A percentile compares a stretch with the other conserved stretches of the same genome.
Conservation (phyloP, 2,888 invertebrate species). For the Rhimphoctona megacephalus region DNA sequence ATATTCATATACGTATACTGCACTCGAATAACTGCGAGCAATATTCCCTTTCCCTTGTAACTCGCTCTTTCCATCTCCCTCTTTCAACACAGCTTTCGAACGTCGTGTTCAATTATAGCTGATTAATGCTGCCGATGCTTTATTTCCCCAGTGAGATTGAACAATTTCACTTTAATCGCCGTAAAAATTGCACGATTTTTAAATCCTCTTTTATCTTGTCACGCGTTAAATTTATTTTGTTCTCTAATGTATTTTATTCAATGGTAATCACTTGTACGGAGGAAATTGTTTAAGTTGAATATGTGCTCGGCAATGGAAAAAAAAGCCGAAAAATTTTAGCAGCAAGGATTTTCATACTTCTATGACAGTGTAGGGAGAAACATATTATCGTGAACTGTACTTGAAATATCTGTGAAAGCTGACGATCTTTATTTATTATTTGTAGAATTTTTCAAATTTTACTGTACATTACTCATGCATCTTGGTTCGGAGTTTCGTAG, state of each 20-base stretch:
- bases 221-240: not conserved
- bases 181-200: constrained; percentile 50
- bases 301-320: not conserved
- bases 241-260: not conserved
- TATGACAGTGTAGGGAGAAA: not conserved
- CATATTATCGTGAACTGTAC: not conserved
- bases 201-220: constrained; percentile 55
- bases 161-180: constrained; percentile 62
- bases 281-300: not conserved
- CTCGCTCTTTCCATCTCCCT: constrained; percentile 42
- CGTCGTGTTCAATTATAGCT: constrained; percentile 67
- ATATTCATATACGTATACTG: constrained; percentile 35
- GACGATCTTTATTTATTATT: not conserved
- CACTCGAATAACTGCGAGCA: constrained; percentile 66
- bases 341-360: not conserved
- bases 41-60: constrained; percentile 63
- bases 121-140: constrained; percentile 67
- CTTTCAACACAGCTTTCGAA: constrained; percentile 61
- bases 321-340: not conserved
- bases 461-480: not conserved
- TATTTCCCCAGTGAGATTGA: constrained; percentile 55
- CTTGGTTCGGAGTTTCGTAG: constrained; percentile 24
- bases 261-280: not conserved
- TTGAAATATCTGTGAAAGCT: not conserved
- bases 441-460: not conserved